Conservation (phyloP, 2,113 vertebrate species). For the Tetraodon nigroviridis region DNA sequence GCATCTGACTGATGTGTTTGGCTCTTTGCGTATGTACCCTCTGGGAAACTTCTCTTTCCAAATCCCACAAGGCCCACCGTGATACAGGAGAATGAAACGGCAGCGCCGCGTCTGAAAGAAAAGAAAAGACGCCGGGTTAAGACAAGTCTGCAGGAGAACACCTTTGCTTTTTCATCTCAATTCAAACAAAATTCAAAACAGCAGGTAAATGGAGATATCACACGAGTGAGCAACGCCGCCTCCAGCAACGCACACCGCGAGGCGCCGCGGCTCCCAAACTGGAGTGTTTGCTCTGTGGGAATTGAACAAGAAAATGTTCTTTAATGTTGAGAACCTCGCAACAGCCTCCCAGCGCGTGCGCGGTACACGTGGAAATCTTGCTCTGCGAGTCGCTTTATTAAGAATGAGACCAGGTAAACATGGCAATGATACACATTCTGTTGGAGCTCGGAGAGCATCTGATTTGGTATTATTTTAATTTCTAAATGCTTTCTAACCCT, state of each 20-base stretch:
- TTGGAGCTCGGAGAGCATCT: too few relatives aligned
- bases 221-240: slow-evolving; percentile 66
- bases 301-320: slow-evolving; percentile 50
- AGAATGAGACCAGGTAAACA: too few relatives aligned
- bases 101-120: slow-evolving; percentile 1
- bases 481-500: background rate
- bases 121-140: slow-evolving; percentile 53
- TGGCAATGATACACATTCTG: slow-evolving; percentile 31
- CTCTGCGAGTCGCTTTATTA: slow-evolving; percentile 30
- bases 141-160: slow-evolving; percentile 50
- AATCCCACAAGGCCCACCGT: slow-evolving; percentile 62
- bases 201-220: slow-evolving; percentile 74
- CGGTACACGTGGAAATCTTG: background rate
- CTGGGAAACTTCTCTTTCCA: slow-evolving; percentile 57
- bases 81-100: slow-evolving; percentile 51
- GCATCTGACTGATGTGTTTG: slow-evolving; percentile 62
- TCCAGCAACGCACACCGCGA: slow-evolving; percentile 66
- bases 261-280: slow-evolving; percentile 53
- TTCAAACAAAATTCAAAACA: slow-evolving; percentile 75
- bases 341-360: slow-evolving; percentile 2
- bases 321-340: slow-evolving; percentile 54
- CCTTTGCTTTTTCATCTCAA: slow-evolving; percentile 68
- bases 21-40: slow-evolving; percentile 65
- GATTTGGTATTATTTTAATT: too few relatives aligned
- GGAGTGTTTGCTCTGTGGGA: slow-evolving; percentile 70